Conservation (phyloP, 2,113 vertebrate species). For the Sterrhoptilus dennistouni region DNA sequence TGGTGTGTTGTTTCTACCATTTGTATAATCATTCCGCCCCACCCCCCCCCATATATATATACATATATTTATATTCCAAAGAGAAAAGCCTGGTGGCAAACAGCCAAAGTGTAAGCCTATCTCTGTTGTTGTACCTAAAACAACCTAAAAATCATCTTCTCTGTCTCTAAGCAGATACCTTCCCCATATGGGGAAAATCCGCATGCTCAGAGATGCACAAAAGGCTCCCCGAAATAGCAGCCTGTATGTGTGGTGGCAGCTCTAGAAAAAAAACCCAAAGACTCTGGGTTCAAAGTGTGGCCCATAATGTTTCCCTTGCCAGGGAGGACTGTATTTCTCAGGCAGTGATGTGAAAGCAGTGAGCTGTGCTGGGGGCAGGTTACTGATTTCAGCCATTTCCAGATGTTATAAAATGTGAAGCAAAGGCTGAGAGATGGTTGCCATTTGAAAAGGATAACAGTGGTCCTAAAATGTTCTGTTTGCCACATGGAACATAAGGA, state of each 20-base stretch:
- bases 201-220: not conserved
- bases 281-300: not conserved
- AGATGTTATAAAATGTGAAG: not conserved
- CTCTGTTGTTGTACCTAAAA: not conserved
- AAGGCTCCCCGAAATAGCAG: not conserved
- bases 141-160: not conserved
- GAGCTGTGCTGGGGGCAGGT: not conserved
- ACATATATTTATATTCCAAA: not conserved
- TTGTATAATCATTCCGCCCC: not conserved
- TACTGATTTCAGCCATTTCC: not conserved
- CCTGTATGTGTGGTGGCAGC: not conserved
- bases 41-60: rapidly evolving
- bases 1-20: not conserved
- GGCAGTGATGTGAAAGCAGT: not conserved
- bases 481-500: not conserved
- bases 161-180: not conserved
- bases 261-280: not conserved
- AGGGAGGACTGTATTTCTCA: rapidly evolving
- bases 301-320: not conserved
- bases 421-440: not conserved
- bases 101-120: not conserved
- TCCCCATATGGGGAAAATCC: not conserved
- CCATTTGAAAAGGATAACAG: not conserved
- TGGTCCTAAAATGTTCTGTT: not conserved
- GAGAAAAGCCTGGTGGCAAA: not conserved